Base-by-base conservation (phyloP, 2,797 vertebrate species). In the Tangara arthus region DNA sequence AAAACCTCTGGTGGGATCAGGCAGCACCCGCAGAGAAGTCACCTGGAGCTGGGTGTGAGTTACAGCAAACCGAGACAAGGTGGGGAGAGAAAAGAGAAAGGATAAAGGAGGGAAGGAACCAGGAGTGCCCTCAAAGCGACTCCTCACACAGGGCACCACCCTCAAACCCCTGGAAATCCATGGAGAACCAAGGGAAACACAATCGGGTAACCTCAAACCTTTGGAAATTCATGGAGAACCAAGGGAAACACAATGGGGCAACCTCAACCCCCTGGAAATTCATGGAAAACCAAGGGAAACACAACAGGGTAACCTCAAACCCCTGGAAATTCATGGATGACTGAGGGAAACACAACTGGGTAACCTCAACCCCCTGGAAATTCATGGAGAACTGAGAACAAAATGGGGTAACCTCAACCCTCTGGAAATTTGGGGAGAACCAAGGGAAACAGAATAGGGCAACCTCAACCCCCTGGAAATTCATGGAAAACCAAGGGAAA, bases 361-460 rank as follows among this genome's bases (percentile, higher is more conserved):
- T n/a, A 22, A 23, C 8, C 12, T 39, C 39, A 39, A 12, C 37
- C 20, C 2, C 1, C 20, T 23, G 32, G 20, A n/a, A 55, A 9
- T n/a, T n/a, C 13, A 9, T 17, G 8, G 11, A 47, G 2, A 66
- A n/a, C 5, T n/a, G n/a, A n/a, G n/a, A n/a, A n/a, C n/a, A 6
- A 0, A 56, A 37, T 0, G 0, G 21, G 22, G 1, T 8, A 22
- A 22, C 8, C n/a, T n/a, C n/a, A n/a, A n/a, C n/a, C n/a, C n/a
- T n/a, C n/a, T n/a, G n/a, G n/a, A n/a, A n/a, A n/a, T n/a, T n/a
- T n/a, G n/a, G n/a, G 37, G 37, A 5, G 37, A 37, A 37, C 12
- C 12, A 12, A 37, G 37, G 37, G 37, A 37, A 37, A 37, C 37
- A 37, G 10, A 37, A 37, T 11, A 12, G 37, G 37, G 11, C 37